Base-by-base conservation (phyloP, 1,140 invertebrate genomes). In the Drosophila mauritiana region DNA sequence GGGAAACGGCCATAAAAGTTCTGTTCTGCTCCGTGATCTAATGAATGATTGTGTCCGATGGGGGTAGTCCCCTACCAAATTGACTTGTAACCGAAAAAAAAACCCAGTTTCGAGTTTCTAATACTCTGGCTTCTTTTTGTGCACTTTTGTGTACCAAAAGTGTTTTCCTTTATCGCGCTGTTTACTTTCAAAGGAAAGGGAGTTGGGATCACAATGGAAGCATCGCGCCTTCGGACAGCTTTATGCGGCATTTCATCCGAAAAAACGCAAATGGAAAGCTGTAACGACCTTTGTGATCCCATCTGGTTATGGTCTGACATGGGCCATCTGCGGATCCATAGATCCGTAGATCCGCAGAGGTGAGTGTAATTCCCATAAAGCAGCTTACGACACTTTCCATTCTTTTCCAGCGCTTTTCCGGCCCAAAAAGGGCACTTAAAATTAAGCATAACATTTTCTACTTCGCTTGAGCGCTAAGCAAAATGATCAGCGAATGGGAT, bases 341-440 rank as follows among this genome's bases (percentile, higher is more conserved):
- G 27, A 55, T 69, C 64, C 83, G 84, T 8, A 31, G 27, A 55
- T 69, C 64, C 83, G 84, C 82, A 88, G 76, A 80, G 82, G 76
- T 70, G 64, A 46, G 49, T 65, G 73, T 90, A 89, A 89, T 89
- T 89, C 84, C 80, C 80, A 77, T 89, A 89, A 89, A 90, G 85
- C 85, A 83, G 85, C 84, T 89, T 89, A 89, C 72, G 80, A 80
- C 80, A 89, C 85, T 78, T 89, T 77, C 62, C 61, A 54, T 48
- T 65, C 58, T 62, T 56, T 73, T 76, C 42, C 42, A 45, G 42
- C 62, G 63, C 73, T 82, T 88, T 88, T 88, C 79, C 79, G 79
- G 52, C 17, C 77, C 57, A 73, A 53, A 78, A 85, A 65, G 61
- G 45, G 64, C 84, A 89, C 84, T 83, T 80, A 65, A 84, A 88